A percentile compares a stretch with the other conserved stretches of the same genome.
These are phyloP conservation scores for Gallinago jamesoni DNA, from an alignment of 2,113 vertebrate species.

Conservation along the genomic window DNA sequence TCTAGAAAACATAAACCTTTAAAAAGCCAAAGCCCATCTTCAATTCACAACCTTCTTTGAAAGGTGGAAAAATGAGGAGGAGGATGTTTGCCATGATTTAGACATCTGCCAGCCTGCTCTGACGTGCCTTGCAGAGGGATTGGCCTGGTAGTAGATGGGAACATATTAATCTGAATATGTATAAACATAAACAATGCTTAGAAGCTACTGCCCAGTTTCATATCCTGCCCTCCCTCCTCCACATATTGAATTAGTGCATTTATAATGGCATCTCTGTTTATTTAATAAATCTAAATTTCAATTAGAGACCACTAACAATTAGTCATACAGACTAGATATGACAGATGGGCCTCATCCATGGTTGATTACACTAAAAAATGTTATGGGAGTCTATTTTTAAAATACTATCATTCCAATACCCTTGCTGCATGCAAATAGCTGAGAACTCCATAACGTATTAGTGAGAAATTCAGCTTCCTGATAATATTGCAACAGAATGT, in stretches of 20 bases:
- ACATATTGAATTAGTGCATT: constrained; percentile 31
- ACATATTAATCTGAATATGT: constrained; percentile 29
- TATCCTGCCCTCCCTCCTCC: neutral
- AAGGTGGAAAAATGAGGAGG: neutral
- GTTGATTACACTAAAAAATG: constrained; percentile 41
- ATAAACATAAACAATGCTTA: constrained; percentile 18
- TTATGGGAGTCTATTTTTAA: constrained; percentile 64
- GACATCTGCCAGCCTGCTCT: neutral
- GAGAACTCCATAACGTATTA: neutral
- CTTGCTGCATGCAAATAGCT: constrained; percentile 23
- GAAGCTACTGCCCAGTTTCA: neutral
- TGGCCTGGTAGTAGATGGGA: neutral
- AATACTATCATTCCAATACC: constrained; percentile 14
- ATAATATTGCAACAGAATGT: neutral
- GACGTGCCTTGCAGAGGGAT: constrained; percentile 4
- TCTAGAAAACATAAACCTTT: neutral
- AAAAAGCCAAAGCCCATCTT: neutral
- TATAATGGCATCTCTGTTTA: constrained; percentile 49
- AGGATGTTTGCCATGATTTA: neutral
- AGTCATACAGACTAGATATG: constrained; percentile 47
- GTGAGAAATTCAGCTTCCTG: constrained; percentile 3
- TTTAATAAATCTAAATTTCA: constrained; percentile 60
- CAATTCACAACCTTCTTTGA: neutral
- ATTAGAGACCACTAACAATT: constrained; percentile 53
- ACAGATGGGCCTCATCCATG: constrained; percentile 57